Percentiles rank a stretch among this genome's conserved stretches.
phyloP scores from a whole-genome alignment of 2,797 vertebrate species.

The Antennarius maculatus region DNA sequence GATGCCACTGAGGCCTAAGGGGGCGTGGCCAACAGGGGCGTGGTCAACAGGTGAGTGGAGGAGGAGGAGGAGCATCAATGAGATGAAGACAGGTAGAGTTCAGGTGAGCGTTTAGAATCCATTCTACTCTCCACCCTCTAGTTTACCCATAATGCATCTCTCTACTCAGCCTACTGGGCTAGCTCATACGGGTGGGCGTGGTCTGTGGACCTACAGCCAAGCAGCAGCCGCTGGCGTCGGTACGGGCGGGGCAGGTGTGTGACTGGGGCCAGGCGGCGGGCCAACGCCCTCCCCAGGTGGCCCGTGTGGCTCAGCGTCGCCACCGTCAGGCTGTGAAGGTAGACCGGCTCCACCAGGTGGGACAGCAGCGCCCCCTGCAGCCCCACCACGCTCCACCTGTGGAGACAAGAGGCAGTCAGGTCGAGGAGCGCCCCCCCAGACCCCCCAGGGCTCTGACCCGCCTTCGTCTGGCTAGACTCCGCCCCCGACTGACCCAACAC shows the following conservation, averaged over 20 bases:
- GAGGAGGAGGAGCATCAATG: too few relatives aligned
- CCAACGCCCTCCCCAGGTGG: constrained; percentile 87
- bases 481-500: too few relatives aligned
- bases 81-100: too few relatives aligned
- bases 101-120: too few relatives aligned
- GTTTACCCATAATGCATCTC: too few relatives aligned
- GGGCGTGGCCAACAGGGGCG: too few relatives aligned
- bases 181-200: too few relatives aligned
- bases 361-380: constrained; percentile 91
- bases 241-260: constrained; percentile 84
- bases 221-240: constrained; percentile 85
- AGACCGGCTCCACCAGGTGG: constrained; percentile 89
- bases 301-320: constrained; percentile 89
- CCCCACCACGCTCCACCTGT: constrained; percentile 90
- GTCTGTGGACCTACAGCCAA: constrained; percentile 82
- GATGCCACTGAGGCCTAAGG: not conserved
- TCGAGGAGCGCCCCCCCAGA: too few relatives aligned
- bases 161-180: not conserved
- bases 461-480: too few relatives aligned
- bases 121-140: too few relatives aligned
- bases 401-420: not conserved
- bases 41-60: too few relatives aligned
- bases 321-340: constrained; percentile 90
- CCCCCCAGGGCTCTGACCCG: too few relatives aligned
- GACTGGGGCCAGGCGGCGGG: constrained; percentile 82